A percentile compares a stretch with the other conserved stretches of the same genome.
Conservation (phyloP, 2,113 vertebrate genomes). For the Tachycineta bicolor region DNA sequence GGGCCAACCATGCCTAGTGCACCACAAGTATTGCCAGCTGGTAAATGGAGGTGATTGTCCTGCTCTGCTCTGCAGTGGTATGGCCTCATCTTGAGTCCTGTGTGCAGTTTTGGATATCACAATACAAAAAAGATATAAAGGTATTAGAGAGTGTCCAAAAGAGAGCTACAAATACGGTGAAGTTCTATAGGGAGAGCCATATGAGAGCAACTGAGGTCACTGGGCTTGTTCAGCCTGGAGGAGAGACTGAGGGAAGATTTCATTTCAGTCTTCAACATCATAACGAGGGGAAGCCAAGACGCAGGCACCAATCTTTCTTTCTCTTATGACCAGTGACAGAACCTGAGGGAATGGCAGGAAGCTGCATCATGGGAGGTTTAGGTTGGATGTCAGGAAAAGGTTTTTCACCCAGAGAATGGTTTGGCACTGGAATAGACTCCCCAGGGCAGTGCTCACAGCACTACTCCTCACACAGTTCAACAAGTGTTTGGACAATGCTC, state of each 20-base stretch:
- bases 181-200: neutral
- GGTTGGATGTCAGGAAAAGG: neutral
- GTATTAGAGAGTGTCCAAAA: neutral
- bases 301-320: neutral
- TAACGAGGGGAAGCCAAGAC: neutral
- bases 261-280: neutral
- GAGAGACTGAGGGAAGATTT: neutral
- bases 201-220: neutral
- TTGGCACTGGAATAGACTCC: neutral
- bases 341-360: neutral
- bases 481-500: neutral
- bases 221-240: neutral
- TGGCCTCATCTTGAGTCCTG: neutral
- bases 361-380: neutral
- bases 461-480: neutral
- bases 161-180: neutral
- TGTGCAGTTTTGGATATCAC: neutral
- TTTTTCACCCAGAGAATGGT: fast-evolving
- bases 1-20: neutral
- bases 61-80: fast-evolving
- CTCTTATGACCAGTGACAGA: neutral
- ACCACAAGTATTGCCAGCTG: fast-evolving
- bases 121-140: neutral
- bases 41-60: neutral
- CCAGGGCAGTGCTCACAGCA: neutral